Conservation (phyloP, 2,888 invertebrate species). For the Gymnoscelis rufifasciata region DNA sequence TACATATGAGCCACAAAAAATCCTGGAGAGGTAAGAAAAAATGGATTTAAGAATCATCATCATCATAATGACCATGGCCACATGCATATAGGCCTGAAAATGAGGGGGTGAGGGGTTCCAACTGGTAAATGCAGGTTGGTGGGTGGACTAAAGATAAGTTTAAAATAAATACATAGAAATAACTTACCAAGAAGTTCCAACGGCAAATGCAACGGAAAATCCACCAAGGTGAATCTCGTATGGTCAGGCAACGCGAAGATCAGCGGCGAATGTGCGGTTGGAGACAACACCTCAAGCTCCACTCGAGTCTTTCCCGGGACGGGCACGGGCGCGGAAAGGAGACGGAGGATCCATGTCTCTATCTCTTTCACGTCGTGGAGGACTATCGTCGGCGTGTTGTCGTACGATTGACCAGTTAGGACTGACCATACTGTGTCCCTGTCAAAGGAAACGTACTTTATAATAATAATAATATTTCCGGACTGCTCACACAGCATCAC, state of each 20-base stretch:
- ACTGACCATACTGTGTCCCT: slow-evolving; percentile 99
- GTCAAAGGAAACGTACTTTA: slow-evolving; percentile 24
- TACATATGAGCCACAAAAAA: too few species aligned
- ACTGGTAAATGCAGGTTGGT: too few species aligned
- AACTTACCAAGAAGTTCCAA: slow-evolving; percentile 91
- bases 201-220: slow-evolving; percentile 98
- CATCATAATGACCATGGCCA: too few species aligned
- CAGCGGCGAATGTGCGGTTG: slow-evolving; percentile 89
- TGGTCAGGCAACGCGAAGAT: slow-evolving; percentile 98
- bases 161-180: too few species aligned
- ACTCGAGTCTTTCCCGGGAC: slow-evolving; percentile 96
- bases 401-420: slow-evolving; percentile 89
- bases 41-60: too few species aligned
- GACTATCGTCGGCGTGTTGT: slow-evolving; percentile 91
- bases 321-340: slow-evolving; percentile 98
- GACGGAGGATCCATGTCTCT: slow-evolving; percentile 98
- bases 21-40: too few species aligned
- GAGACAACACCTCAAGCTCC: slow-evolving; percentile 90
- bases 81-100: too few species aligned
- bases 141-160: too few species aligned
- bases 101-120: too few species aligned
- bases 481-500: too few species aligned
- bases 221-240: slow-evolving; percentile 96
- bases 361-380: slow-evolving; percentile 98
- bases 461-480: too few species aligned